Base-by-base conservation (phyloP, 2,797 vertebrate species). In the Taenioides sp. region DNA sequence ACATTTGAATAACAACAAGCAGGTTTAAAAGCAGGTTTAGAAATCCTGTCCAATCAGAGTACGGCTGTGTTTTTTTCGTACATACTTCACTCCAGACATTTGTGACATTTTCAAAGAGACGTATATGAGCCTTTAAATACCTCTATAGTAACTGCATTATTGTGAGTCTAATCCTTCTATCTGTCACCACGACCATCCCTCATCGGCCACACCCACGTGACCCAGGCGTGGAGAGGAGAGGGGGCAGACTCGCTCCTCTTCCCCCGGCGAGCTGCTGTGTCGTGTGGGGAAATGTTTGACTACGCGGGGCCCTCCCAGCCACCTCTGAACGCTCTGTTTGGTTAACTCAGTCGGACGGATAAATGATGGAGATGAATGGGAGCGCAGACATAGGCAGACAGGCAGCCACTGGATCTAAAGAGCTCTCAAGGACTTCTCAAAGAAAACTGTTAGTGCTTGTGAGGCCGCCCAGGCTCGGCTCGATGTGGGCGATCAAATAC, bases 111-210 rank as follows among this genome's bases (percentile, higher is more conserved):
- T 62, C 47, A 50, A 74, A 72, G 82, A 76, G 69, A 47, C 43
- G 85, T 83, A 90, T 89, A 84, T 10, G 34, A 80, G 75, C 69
- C 82, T 74, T 83, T 90, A 86, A 91, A 80, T 80, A 83, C 43
- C 7, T 70, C 63, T 70, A 58, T 58, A 23, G 22, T 12, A 70
- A 76, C 68, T 86, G 83, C 72, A 83, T 85, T 75, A 80, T 75
- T 62, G 55, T 74, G 82, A 79, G 84, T 71, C 73, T 77, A 83
- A 80, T 81, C 70, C 80, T 47, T 75, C 76, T 55, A 79, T 91
- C 87, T 89, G 91, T 92, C 91, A 90, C 84, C 76, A 34, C 77
- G 69, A 17, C 74, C 79, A 82, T 92, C 87, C 84, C 79, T 92
- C 87, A 83, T 80, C 80, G 73, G 87, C 88, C 86, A 79, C 77